These are phyloP conservation scores for Microcebus griseorufus DNA, from an alignment of 2,113 vertebrate species.

Conservation along the genomic window DNA sequence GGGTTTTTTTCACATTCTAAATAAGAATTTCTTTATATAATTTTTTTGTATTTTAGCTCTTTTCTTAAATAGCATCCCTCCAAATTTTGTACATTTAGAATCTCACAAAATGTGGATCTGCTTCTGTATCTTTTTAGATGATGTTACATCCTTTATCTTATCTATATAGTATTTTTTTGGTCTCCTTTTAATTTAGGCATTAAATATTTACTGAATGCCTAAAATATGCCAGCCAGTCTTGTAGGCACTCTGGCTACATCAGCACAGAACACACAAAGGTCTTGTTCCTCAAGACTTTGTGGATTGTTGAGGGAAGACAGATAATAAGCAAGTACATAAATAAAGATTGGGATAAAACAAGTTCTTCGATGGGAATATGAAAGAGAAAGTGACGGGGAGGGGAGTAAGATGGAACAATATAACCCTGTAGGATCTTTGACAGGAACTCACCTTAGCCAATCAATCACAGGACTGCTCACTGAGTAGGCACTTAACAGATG, in stretches of 20 bases:
- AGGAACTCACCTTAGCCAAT: background rate
- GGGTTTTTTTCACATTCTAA: constrained; percentile 15
- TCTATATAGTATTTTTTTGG: background rate
- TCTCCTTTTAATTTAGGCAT: background rate
- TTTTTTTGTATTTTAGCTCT: background rate
- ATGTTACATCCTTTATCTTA: background rate
- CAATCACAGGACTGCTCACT: background rate
- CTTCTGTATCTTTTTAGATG: background rate
- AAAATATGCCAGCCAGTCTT: background rate
- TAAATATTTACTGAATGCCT: background rate
- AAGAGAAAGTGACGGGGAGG: background rate
- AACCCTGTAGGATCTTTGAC: background rate
- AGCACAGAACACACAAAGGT: background rate
- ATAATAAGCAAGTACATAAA: background rate
- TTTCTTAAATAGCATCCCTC: background rate
- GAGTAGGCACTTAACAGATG: background rate
- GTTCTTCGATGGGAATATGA: background rate
- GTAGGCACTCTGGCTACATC: background rate
- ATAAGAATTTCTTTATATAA: background rate
- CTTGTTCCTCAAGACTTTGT: background rate
- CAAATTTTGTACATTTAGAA: background rate
- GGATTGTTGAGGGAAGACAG: background rate
- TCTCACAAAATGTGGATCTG: background rate
- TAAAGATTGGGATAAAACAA: background rate
- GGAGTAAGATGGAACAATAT: accelerated